Evolutionary conservation across 2,113 vertebrate genomes (phyloP), one percentile per base, ranked within the genome.

Genomic region (Solea senegalensis): DNA sequence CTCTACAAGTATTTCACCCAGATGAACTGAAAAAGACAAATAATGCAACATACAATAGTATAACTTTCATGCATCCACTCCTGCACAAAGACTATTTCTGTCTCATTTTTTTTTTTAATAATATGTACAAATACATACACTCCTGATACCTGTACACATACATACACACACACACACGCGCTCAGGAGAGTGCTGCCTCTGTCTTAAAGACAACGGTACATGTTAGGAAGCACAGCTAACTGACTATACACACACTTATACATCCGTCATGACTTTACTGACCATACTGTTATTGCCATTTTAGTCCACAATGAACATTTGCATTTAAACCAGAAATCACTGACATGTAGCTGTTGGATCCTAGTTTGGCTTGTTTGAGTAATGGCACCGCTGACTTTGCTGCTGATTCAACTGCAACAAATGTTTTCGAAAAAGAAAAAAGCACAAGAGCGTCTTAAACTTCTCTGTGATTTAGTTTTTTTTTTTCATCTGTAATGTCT

Each of bases 1-100:
- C 53, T 86, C 51, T 63, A n/a, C 45, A 74, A 58, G 40, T 9
- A 11, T 56, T 21, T 71, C 44, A 27, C 51, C 69, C 62, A 50
- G 39, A 45, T 41, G 14, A 26, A 53, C 43, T 41, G 28, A 74
- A 74, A 65, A 67, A 69, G 59, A 53, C 27, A 55, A 63, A 63
- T 51, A 13, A 39, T 53, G n/a, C 16, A 69, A 65, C 39, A 76
- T 78, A 72, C 52, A 70, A 21, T 54, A 75, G 67, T 68, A 62
- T 74, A 43, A 59, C 78, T 72, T 72, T 16, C 80, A 80, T 86
- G 88, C 89, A 88, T 80, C 64, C 72, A 62, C 16, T 53, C 71
- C 64, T 61, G n/a, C 45, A 81, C 34, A 66, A 69, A 5, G 39
- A 64, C 21, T 13, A 2, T 52, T 67, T 75, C 13, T 64, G 62